These are phyloP conservation scores for Rhabditoides inermis DNA, from an alignment of 2,888 invertebrate genomes.

Conservation along the genomic window DNA sequence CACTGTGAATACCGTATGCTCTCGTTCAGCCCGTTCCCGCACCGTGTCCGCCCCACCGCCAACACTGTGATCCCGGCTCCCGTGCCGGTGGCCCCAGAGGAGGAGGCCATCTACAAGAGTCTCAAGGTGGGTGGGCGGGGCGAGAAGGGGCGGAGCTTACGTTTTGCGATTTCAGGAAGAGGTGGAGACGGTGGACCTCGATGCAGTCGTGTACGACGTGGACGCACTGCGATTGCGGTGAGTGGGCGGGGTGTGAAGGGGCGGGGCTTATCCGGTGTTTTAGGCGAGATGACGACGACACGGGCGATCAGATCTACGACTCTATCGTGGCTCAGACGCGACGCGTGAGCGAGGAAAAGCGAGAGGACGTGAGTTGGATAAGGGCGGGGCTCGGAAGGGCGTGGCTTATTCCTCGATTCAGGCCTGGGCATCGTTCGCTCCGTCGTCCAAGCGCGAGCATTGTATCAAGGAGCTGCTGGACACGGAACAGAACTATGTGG, in stretches of 20 bases:
- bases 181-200: conserved; percentile 22
- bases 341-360: conserved; percentile 17
- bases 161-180: too few species aligned
- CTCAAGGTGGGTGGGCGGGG: too few species aligned
- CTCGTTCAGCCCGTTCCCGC: conserved; percentile 32
- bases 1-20: too few species aligned
- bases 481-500: conserved; percentile 91
- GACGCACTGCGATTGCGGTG: conserved; percentile 2
- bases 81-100: conserved; percentile 8
- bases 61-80: too few species aligned
- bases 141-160: too few species aligned
- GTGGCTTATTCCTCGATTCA: conserved; percentile 9
- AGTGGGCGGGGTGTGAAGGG: neutral
- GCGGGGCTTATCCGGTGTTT: neutral
- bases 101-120: conserved; percentile 31
- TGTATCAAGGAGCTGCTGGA: conserved; percentile 74
- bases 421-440: conserved; percentile 36
- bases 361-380: conserved; percentile 15
- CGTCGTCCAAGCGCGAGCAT: conserved; percentile 77
- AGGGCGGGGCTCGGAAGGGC: neutral
- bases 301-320: conserved; percentile 27
- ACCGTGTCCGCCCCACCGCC: conserved; percentile 11
- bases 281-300: conserved; percentile 15
- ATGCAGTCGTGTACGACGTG: conserved; percentile 7
- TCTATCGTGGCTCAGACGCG: conserved; percentile 22